Conservation (phyloP, 2,797 vertebrate genomes). For the Miichthys miiuy region DNA sequence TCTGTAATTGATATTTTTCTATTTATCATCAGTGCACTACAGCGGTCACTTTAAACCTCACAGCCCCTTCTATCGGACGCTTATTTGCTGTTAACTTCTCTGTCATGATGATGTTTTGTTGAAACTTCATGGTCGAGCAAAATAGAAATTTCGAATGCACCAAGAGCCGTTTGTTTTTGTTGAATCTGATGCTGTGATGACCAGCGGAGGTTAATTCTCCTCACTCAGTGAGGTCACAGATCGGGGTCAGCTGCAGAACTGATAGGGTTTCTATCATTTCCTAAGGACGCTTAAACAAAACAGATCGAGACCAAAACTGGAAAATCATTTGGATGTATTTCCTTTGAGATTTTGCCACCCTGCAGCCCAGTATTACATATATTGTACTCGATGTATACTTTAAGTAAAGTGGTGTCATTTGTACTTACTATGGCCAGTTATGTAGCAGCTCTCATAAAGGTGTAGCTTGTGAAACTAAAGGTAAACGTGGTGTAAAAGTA, state of each 20-base stretch:
- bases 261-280: neutral
- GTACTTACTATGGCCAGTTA: neutral
- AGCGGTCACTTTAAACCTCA: neutral
- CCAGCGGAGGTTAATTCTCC: neutral
- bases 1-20: neutral
- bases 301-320: neutral
- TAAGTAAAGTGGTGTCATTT: neutral
- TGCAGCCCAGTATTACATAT: neutral
- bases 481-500: conserved; percentile 6
- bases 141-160: neutral
- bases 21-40: neutral
- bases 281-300: neutral
- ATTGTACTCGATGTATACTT: neutral
- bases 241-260: neutral
- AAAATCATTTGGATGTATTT: neutral
- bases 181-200: neutral
- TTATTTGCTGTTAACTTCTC: neutral
- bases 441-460: conserved; percentile 49
- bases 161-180: neutral
- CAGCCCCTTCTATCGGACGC: neutral
- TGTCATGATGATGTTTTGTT: neutral
- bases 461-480: conserved; percentile 1
- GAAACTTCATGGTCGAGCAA: neutral
- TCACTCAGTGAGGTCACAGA: neutral
- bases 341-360: neutral